Evolutionary conservation across 1,140 invertebrate species (phyloP), one percentile per base, ranked within the genome.

Genomic region (Plectrocnemia conspersa): DNA sequence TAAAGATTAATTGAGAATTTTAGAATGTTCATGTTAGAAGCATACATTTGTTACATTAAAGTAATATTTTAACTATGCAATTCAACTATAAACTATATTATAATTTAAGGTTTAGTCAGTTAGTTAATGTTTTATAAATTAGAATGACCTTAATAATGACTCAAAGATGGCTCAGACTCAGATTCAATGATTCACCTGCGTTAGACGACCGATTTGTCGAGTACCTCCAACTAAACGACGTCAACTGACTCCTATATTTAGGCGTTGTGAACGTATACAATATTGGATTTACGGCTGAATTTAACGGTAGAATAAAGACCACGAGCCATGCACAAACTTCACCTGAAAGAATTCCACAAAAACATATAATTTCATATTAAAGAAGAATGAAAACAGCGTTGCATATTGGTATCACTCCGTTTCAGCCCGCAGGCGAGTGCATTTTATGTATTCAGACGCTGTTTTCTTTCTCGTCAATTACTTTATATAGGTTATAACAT

Each of bases 211-310:
- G 50, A 13, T 61, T 57, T 5, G 55, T 52, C 9, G 59, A 58
- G 19, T 58, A 55, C 15, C 25, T 41, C 52, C 52, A 56, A 36
- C 44, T 54, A 18, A 62, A 59, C 11, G 56, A 42, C 5, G 59
- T 29, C 9, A 80, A 62, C 61, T 75, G 73, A 63, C 78, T 74
- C 2, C 77, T 72, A 65, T 81, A 84, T 64, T 82, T 83, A 0
- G 82, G 81, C 3, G 85, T 86, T 0, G 86, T 87, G 45, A 90
- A 85, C 4, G 87, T 91, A 63, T 90, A 91, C 0, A 91, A 69
- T 1, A 89, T 65, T 1, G 88, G 88, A 70, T 91, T 91, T 0
- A 89, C 71, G 0, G 86, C 85, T 0, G 85, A 85, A 66, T 90
- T 91, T 0, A 91, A 75, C 0, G 88, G 88, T 6, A 91, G 64